A percentile compares a stretch with the other conserved stretches of the same genome.
Conservation (phyloP, 1,140 invertebrate species). For the Rhopalosiphum padi region DNA sequence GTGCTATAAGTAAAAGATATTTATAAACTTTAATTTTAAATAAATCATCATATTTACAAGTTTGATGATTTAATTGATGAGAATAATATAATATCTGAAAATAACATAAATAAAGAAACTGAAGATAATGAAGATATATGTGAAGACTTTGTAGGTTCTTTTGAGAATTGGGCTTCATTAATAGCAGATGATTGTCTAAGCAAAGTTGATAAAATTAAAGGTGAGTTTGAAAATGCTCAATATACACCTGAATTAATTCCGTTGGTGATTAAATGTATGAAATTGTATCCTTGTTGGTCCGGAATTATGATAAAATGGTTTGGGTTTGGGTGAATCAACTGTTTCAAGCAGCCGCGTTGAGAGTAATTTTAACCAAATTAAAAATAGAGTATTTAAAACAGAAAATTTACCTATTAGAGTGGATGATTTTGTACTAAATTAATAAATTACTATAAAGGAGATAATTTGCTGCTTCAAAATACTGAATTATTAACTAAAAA, state of each 20-base stretch:
- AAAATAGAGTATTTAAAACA: background rate
- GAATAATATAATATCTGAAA: no score
- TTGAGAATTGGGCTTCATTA: no score
- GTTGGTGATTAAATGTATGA: background rate
- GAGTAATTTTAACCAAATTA: background rate
- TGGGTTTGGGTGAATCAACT: background rate
- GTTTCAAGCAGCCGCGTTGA: background rate
- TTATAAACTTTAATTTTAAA: no score
- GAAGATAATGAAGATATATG: no score
- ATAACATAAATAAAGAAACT: no score
- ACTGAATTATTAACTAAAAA: no score
- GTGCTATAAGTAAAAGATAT: no score
- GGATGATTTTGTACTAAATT: background rate
- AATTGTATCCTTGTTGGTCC: constrained; percentile 13
- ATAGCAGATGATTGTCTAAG: no score
- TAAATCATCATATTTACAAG: no score
- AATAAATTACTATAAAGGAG: background rate
- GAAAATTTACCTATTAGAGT: background rate
- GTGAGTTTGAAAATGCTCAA: background rate
- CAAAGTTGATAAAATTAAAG: no score
- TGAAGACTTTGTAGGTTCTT: no score
- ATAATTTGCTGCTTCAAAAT: background rate
- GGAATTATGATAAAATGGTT: constrained; percentile 7
- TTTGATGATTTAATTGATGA: no score
- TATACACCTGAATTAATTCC: background rate